These are phyloP conservation scores for Stegophylla sp. DNA, from an alignment of 2,888 invertebrate species.

Conservation along the genomic window DNA sequence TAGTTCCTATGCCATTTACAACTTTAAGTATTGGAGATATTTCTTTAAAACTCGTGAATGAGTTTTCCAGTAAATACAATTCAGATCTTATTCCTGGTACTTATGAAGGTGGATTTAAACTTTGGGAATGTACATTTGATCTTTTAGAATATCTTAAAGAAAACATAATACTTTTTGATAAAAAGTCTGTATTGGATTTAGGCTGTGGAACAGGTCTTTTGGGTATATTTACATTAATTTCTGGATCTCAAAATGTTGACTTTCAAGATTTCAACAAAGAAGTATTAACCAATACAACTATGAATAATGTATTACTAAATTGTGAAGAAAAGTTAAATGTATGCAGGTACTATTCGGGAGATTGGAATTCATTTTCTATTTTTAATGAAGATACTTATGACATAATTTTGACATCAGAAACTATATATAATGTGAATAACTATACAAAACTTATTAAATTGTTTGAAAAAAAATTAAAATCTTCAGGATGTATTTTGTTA, in stretches of 20 bases:
- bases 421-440: conserved; percentile 85
- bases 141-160: conserved; percentile 73
- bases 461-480: conserved; percentile 71
- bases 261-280: conserved; percentile 95
- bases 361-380: conserved; percentile 73
- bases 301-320: conserved; percentile 81
- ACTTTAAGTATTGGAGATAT: background rate
- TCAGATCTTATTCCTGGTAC: conserved; percentile 78
- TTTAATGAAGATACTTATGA: conserved; percentile 71
- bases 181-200: conserved; percentile 78
- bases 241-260: conserved; percentile 73
- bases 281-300: conserved; percentile 80
- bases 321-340: conserved; percentile 65
- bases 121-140: conserved; percentile 94
- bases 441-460: conserved; percentile 78
- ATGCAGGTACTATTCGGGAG: conserved; percentile 72
- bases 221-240: conserved; percentile 78
- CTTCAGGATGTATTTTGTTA: conserved; percentile 69
- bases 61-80: conserved; percentile 65
- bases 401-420: conserved; percentile 88
- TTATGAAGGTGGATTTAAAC: conserved; percentile 93
- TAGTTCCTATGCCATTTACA: background rate
- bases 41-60: background rate
- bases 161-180: conserved; percentile 65
- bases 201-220: conserved; percentile 92